A percentile compares a stretch with the other conserved stretches of the same genome.
Evolutionary conservation across 2,888 invertebrate species (phyloP).

Genomic region (Byasa hedistus): DNA sequence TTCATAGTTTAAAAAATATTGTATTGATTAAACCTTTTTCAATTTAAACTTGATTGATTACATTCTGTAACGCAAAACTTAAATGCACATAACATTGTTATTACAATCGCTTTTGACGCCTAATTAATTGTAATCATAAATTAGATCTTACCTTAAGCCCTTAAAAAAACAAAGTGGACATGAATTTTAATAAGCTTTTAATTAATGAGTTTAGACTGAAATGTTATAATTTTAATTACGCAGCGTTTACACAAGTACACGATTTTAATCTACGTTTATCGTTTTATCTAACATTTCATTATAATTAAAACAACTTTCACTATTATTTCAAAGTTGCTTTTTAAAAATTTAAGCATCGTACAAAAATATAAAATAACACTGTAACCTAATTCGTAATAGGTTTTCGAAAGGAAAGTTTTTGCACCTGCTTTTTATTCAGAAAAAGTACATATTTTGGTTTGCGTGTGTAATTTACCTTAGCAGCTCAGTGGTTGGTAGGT

Average conservation of each 20-base stretch:
- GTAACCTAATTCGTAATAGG: not conserved
- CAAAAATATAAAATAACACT: not conserved
- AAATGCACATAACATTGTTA: not conserved
- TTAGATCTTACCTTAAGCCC: not conserved
- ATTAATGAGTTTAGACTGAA: constrained; percentile 27
- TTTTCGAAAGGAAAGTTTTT: too few species aligned
- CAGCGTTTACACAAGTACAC: not conserved
- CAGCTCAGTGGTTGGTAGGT: too few species aligned
- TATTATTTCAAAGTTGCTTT: not conserved
- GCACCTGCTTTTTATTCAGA: too few species aligned
- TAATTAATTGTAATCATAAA: not conserved
- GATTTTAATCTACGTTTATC: constrained; percentile 19
- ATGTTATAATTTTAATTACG: constrained; percentile 9
- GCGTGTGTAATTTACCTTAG: too few species aligned
- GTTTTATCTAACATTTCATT: constrained; percentile 16
- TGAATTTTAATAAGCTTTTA: constrained; percentile 5
- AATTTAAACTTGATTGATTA: not conserved
- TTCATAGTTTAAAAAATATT: not conserved
- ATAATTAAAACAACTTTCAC: constrained; percentile 9
- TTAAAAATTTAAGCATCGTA: not conserved
- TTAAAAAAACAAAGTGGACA: constrained; percentile 1
- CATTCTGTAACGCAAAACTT: not conserved
- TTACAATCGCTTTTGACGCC: not conserved
- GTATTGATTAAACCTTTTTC: not conserved
- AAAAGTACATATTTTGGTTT: too few species aligned